phyloP scores from a whole-genome alignment of 1,140 invertebrate genomes.

The Rhagoletis pomonella region DNA sequence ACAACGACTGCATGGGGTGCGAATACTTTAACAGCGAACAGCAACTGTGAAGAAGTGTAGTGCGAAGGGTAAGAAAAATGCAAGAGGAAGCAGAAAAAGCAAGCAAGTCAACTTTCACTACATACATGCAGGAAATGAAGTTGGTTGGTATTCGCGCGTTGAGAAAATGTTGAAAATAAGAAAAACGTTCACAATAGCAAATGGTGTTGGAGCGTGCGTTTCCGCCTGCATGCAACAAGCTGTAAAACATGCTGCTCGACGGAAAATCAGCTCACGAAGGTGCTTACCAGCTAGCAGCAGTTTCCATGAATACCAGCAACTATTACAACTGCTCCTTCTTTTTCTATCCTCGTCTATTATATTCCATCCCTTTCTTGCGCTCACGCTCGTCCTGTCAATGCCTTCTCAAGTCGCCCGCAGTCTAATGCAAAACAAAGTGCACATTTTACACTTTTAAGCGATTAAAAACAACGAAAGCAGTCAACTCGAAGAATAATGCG shows the following conservation, averaged over 20 bases:
- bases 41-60: background rate
- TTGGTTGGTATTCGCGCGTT: background rate
- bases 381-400: background rate
- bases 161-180: no score
- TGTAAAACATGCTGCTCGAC: background rate
- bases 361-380: background rate
- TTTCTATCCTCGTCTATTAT: background rate
- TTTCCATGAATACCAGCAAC: no score
- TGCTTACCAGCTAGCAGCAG: no score
- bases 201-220: background rate
- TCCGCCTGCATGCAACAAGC: background rate
- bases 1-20: no score
- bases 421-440: background rate
- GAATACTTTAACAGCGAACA: background rate
- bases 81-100: background rate
- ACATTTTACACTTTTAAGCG: slow-evolving; percentile 17
- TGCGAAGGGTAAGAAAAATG: background rate
- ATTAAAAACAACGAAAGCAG: slow-evolving; percentile 23
- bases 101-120: background rate
- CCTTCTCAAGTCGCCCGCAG: background rate
- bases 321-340: no score
- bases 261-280: no score
- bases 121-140: background rate
- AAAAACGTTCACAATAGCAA: background rate
- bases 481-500: background rate